These are phyloP conservation scores for Periphyllus acericola DNA, from an alignment of 2,888 invertebrate species.

Conservation along the genomic window DNA sequence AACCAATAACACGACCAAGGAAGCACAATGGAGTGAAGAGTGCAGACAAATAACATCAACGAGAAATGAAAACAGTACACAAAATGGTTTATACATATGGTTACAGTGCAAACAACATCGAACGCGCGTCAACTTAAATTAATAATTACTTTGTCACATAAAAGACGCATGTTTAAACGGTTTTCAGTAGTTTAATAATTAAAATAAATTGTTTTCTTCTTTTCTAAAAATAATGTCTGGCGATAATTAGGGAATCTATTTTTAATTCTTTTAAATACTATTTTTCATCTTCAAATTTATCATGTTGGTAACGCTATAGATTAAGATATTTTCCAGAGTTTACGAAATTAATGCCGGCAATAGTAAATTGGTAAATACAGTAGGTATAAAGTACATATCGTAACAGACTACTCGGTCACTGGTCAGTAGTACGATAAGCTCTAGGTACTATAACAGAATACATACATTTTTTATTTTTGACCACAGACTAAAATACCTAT, in stretches of 20 bases:
- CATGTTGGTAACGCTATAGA: not conserved
- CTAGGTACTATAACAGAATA: too few relatives aligned
- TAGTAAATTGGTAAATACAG: too few relatives aligned
- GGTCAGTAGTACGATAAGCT: too few relatives aligned
- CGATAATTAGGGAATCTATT: not conserved
- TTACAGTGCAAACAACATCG: conserved; percentile 42
- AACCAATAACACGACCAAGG: not conserved
- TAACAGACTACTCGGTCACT: too few relatives aligned
- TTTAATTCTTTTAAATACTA: not conserved
- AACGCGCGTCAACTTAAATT: not conserved
- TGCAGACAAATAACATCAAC: not conserved
- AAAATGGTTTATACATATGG: conserved; percentile 54
- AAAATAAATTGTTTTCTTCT: not conserved
- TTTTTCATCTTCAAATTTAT: not conserved
- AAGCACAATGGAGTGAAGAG: conserved; percentile 14
- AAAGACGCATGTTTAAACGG: not conserved
- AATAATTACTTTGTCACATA: not conserved
- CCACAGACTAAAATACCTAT: too few relatives aligned
- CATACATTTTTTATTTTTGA: too few relatives aligned
- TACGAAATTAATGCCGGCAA: too few relatives aligned
- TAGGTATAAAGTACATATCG: too few relatives aligned
- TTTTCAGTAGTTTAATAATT: not conserved
- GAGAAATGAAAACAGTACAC: conserved; percentile 28
- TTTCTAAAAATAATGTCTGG: too few relatives aligned
- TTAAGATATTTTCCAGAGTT: too few relatives aligned